Evolutionary conservation across 1,140 invertebrate species (phyloP), one percentile per base, ranked within the genome.

Genomic region (Zaprionus tsacasi): DNA sequence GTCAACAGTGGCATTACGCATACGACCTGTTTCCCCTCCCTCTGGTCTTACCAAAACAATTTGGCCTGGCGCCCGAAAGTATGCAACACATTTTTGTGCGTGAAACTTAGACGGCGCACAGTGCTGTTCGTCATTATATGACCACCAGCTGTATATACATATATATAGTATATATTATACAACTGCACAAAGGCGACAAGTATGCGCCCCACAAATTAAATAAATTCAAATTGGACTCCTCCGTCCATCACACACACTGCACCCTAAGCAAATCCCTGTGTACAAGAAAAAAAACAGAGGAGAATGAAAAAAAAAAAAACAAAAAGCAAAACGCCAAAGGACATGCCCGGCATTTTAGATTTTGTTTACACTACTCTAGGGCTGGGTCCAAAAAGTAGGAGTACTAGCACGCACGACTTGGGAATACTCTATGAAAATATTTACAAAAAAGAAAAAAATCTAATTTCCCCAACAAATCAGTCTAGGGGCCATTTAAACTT

Each of bases 281-380:
- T 15, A 25, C 25, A 30, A 54, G 13, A 54, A 54, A 30, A 6
- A 55, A 55, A 33, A 66, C 36, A 10, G 15, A 17, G 10, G n/a
- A 10, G 7, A 45, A 10, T 11, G 11, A 52, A 38, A 56, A 57
- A 67, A 56, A 57, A 67, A 25, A 15, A 43, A 54, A 80, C 76
- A 64, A 81, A 79, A 74, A 72, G 54, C 52, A 81, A 57, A 81
- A 36, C 59, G 79, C 79, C 79, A 74, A 73, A 58, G 74, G 79
- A 78, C 79, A 81, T 74, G 68, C 57, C 48, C 64, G 68, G 59
- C 68, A 80, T 81, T 77, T 81, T 81, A 77, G 68, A 81, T 81
- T 65, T 66, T 81, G 64, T 81, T 81, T 77, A 78, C 79, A 81
- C 27, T 45, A 27, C 21, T 43, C 25, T 36, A 17, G 25, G 17